Base-by-base conservation (phyloP, 2,797 vertebrate genomes). In the Cynodonichthys magdalenae region DNA sequence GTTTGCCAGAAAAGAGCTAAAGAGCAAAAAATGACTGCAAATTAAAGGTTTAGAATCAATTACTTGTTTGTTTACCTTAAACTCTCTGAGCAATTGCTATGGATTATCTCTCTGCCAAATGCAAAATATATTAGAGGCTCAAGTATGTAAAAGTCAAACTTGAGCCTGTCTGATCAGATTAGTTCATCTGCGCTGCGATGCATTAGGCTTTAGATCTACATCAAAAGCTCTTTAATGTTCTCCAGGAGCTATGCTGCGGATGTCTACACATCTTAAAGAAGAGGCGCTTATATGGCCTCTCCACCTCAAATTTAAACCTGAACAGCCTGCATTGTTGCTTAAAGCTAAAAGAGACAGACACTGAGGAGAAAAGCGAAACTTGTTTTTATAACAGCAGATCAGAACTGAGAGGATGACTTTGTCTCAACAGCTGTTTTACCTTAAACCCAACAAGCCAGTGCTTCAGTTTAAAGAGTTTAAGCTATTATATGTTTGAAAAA, bases 221-320 rank as follows among this genome's bases (percentile, higher is more conserved):
- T 90, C 79, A 90, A 90, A 90, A 63, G 76, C 54, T 62, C 73
- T 77, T 72, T 81, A 82, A 88, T 75, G 75, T 72, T 60, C 66
- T 81, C 83, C 80, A 88, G 80, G 83, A 87, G 82, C 70, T 47
- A 75, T 56, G 44, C 69, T 29, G 12, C 77, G 64, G 75, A 82
- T 12, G 46, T 79, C 77, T 59, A 62, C 59, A 53, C 74, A 73
- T 81, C 72, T 78, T 75, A 76, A 80, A 82, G 66, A 74, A 68
- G 53, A 57, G 36, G 71, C 34, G 45, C 39, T 56, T 46, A 72
- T 36, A 75, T 15, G 42, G 55, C 31, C 24, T 53, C 57, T 67
- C 69, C 46, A 59, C 49, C 39, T 78, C 61, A 62, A 46, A 72
- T 68, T 69, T 36, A 54, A 63, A 79, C 66, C 55, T 49, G 65